Conservation (phyloP, 2,888 invertebrate species). For the Asteroscopus sphinx region DNA sequence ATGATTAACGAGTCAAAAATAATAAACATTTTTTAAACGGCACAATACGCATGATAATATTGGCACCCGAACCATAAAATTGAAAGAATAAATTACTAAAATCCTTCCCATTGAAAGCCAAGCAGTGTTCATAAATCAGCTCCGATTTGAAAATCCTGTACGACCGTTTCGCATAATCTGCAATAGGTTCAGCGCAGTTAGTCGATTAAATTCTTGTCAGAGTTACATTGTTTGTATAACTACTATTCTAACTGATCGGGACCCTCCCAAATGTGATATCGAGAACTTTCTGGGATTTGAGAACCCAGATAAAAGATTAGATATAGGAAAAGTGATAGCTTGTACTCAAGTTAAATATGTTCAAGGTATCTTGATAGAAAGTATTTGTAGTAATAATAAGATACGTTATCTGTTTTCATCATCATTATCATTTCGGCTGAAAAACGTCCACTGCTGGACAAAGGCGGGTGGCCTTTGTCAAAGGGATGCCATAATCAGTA, state of each 20-base stretch:
- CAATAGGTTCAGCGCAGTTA: background rate
- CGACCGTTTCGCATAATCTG: constrained; percentile 14
- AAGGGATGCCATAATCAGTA: too few relatives aligned
- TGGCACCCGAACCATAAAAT: too few relatives aligned
- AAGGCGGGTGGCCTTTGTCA: too few relatives aligned
- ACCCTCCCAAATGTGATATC: background rate
- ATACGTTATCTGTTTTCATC: too few relatives aligned
- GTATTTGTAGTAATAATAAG: background rate
- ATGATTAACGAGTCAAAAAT: too few relatives aligned
- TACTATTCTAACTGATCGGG: background rate
- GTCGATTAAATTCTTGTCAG: constrained; percentile 9
- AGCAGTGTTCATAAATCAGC: constrained; percentile 15
- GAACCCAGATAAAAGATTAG: background rate
- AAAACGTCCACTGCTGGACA: too few relatives aligned
- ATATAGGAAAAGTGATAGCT: background rate
- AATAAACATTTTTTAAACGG: too few relatives aligned
- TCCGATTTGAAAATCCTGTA: background rate
- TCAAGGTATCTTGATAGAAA: background rate
- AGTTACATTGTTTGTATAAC: constrained; percentile 4
- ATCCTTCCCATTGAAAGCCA: constrained; percentile 4
- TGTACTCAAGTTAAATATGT: background rate
- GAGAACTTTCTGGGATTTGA: background rate
- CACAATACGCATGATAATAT: too few relatives aligned
- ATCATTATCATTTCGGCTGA: too few relatives aligned
- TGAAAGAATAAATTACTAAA: too few relatives aligned